Conservation (phyloP, 2,888 invertebrate species). For the Dynastes hyllus region DNA sequence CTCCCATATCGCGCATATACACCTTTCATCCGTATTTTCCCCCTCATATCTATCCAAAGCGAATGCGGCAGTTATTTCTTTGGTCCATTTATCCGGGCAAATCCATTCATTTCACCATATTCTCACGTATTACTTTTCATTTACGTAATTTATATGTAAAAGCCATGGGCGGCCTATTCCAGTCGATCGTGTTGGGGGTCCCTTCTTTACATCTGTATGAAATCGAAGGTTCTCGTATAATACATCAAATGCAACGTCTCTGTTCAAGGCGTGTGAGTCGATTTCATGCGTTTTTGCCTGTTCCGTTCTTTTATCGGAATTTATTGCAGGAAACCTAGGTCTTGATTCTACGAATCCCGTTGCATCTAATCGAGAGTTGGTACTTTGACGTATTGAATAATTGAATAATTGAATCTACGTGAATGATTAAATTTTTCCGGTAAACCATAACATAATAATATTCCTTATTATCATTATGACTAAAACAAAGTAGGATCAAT, state of each 20-base stretch:
- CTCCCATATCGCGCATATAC: not conserved
- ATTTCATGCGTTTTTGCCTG: not conserved
- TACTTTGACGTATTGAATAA: not conserved
- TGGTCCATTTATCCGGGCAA: constrained; percentile 15
- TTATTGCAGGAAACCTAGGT: not conserved
- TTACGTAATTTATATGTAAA: constrained; percentile 34
- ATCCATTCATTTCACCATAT: constrained; percentile 33
- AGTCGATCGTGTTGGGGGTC: constrained; percentile 9
- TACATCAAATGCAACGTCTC: not conserved
- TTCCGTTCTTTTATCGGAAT: not conserved
- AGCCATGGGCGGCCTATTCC: constrained; percentile 20
- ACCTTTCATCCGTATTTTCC: constrained; percentile 9
- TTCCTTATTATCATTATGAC: too few relatives aligned
- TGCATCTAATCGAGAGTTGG: not conserved
- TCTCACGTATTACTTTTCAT: constrained; percentile 45
- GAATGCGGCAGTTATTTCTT: not conserved
- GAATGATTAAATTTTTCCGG: too few relatives aligned
- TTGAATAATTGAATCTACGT: not conserved
- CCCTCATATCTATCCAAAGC: not conserved
- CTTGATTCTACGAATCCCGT: not conserved
- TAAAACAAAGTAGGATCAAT: too few relatives aligned
- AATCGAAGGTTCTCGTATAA: constrained; percentile 21
- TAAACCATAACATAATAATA: too few relatives aligned
- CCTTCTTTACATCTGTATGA: constrained; percentile 16
- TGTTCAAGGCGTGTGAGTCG: not conserved